Evolutionary conservation across 2,113 vertebrate species (phyloP), one percentile per base, ranked within the genome.

Genomic region (Myocastor coypus): DNA sequence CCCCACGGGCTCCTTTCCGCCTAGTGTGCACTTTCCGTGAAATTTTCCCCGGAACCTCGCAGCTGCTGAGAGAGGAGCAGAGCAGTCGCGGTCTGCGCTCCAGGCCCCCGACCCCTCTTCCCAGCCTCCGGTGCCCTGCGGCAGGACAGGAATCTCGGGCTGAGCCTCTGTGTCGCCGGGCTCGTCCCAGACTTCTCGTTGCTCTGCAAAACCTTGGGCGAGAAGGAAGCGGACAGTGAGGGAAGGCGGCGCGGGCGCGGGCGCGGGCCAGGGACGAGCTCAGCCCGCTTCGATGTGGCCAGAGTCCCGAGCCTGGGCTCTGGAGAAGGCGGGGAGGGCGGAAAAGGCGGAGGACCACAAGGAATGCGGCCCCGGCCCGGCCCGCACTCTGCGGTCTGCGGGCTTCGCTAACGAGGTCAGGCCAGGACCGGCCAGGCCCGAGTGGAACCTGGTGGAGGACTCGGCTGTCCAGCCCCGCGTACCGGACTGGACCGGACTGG

Each of bases 261-360:
- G 26, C 40, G 40, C 57, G 0, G 7, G 0, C 0, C 14, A 0
- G 61, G 61, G 46, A 26, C 28, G 0, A 81, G 57, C n/a, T 32
- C 32, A 11, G 2, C 2, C 26, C 28, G 12, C 83, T 19, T 28
- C 1, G 57, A 34, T 6, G 71, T 55, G 7, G 50, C 34, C 32
- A 57, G 77, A 42, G 32, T 30, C 24, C 66, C 5, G 61, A 64
- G 9, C 24, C 26, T 59, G 17, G 17, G 64, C 55, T 0, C 46
- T 28, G 40, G 16, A 0, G 57, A 89, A 86, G 88, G 88, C 20
- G 0, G 13, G 32, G 34, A 77, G 57, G 68, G 22, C 55, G 28
- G 20, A 52, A 61, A 4, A 10, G 71, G 12, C 0, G 7, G 64
- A 40, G 4, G 5, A 42, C 20, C 4, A 11, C n/a, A 20, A 34